Conservation (phyloP, 2,888 invertebrate species). For the Phyllotreta striolata region DNA sequence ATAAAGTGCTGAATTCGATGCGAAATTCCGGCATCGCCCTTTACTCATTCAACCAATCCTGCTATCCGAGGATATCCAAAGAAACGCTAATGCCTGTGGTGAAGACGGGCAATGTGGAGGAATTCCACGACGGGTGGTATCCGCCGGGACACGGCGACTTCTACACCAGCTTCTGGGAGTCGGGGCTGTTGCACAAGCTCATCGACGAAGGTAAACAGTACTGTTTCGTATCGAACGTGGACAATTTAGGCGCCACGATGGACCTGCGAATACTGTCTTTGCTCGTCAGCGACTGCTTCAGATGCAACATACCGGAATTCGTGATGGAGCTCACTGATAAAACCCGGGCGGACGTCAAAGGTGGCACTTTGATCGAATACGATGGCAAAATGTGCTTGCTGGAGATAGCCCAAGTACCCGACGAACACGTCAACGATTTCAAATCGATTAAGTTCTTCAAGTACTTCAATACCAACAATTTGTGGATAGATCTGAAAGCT, state of each 20-base stretch:
- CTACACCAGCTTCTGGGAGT: conserved; percentile 93
- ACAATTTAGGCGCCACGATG: conserved; percentile 99
- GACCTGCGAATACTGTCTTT: conserved; percentile 90
- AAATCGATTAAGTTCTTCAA: conserved; percentile 98
- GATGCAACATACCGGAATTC: conserved; percentile 77
- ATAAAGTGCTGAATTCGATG: conserved; percentile 95
- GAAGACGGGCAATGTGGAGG: conserved; percentile 74
- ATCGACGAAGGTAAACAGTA: conserved; percentile 87
- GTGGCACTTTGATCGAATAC: conserved; percentile 96
- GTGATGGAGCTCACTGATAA: conserved; percentile 99
- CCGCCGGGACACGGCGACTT: conserved; percentile 92
- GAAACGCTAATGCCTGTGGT: conserved; percentile 94
- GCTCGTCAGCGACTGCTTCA: conserved; percentile 65
- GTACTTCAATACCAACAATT: conserved; percentile 99
- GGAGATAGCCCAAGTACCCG: conserved; percentile 98
- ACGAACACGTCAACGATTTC: conserved; percentile 96
- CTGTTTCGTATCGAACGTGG: conserved; percentile 98
- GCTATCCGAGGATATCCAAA: conserved; percentile 92
- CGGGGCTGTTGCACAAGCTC: conserved; percentile 89
- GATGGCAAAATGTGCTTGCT: conserved; percentile 91
- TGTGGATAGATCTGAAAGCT: conserved; percentile 95
- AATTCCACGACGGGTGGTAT: conserved; percentile 80
- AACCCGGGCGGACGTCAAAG: conserved; percentile 98
- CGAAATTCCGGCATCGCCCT: conserved; percentile 90
- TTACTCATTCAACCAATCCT: conserved; percentile 96